phyloP scores from a whole-genome alignment of 2,888 invertebrate genomes.

The Dendrolimus houi region DNA sequence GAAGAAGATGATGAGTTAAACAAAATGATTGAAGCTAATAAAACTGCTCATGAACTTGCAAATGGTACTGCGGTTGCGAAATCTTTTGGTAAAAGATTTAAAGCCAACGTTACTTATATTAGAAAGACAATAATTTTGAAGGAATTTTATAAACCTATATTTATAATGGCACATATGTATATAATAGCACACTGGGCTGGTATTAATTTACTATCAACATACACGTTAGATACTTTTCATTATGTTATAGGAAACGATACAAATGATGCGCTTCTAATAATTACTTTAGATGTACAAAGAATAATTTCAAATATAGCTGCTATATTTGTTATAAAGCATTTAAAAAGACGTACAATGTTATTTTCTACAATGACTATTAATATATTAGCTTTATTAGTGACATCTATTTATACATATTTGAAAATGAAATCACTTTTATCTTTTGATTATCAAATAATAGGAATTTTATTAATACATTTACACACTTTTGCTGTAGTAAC shows the following conservation, averaged over 20 bases:
- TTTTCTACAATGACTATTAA: slow-evolving; percentile 30
- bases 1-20: slow-evolving; percentile 39
- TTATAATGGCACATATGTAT: slow-evolving; percentile 44
- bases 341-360: slow-evolving; percentile 37
- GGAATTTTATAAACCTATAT: slow-evolving; percentile 46
- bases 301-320: slow-evolving; percentile 33
- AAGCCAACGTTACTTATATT: slow-evolving; percentile 17
- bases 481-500: slow-evolving; percentile 8
- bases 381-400: slow-evolving; percentile 25
- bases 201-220: slow-evolving; percentile 36
- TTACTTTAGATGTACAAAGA: slow-evolving; percentile 36
- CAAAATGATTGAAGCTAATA: slow-evolving; percentile 23
- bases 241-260: slow-evolving; percentile 30
- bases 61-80: slow-evolving; percentile 13
- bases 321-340: slow-evolving; percentile 33
- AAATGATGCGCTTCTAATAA: slow-evolving; percentile 29
- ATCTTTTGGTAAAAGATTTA: slow-evolving; percentile 14
- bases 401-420: slow-evolving; percentile 34
- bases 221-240: slow-evolving; percentile 33
- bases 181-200: slow-evolving; percentile 41
- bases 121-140: slow-evolving; percentile 26
- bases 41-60: slow-evolving; percentile 19
- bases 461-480: slow-evolving; percentile 15
- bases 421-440: slow-evolving; percentile 26
- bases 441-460: slow-evolving; percentile 20